Conservation (phyloP, 2,797 vertebrate species). For the Chelidonichthys spinosus region DNA sequence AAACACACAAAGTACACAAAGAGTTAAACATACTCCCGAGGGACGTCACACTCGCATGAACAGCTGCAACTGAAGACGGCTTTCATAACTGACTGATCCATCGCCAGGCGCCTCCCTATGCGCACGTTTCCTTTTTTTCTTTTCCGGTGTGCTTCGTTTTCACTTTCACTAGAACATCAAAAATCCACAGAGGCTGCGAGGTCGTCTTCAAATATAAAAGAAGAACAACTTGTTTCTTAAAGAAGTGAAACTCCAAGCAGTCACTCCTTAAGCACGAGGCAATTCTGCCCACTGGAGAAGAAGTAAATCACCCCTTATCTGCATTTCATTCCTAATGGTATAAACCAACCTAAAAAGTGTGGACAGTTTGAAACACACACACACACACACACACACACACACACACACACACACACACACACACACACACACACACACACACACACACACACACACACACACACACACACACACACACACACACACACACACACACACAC, state of each 20-base stretch:
- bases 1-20: slow-evolving; percentile 32
- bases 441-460: slow-evolving; percentile 70
- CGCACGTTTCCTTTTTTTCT: not conserved
- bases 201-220: not conserved
- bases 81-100: not conserved
- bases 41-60: not conserved
- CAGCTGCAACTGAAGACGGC: not conserved
- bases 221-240: not conserved
- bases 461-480: slow-evolving; percentile 1
- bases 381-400: slow-evolving; percentile 2
- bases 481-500: slow-evolving; percentile 29
- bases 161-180: not conserved
- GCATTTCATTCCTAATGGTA: not conserved
- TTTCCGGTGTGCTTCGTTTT: not conserved
- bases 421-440: slow-evolving; percentile 67
- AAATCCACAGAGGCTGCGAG: not conserved
- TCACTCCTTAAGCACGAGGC: not conserved
- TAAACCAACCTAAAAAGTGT: not conserved
- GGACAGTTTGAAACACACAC: not conserved
- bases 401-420: slow-evolving; percentile 67
- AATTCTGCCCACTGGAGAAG: not conserved
- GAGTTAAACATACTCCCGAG: not conserved
- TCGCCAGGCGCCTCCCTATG: not conserved
- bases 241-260: not conserved
- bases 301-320: not conserved